Evolutionary conservation across 2,113 vertebrate genomes (phyloP).

Genomic region (Aegotheles bennettii): DNA sequence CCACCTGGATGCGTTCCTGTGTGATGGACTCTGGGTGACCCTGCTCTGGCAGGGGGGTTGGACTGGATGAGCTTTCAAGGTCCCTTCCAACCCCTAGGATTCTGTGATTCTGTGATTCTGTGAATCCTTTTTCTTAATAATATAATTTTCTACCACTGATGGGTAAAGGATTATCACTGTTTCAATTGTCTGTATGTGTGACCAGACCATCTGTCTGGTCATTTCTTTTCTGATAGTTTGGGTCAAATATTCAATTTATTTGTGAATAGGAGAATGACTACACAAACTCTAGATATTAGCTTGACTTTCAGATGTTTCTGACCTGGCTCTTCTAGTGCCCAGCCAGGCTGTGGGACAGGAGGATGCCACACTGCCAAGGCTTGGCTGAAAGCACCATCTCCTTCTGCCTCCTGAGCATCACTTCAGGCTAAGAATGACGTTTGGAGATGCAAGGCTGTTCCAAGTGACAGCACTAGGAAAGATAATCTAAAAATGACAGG

Average conservation of each 20-base stretch:
- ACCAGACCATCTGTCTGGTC: not conserved
- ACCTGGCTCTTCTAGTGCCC: not conserved
- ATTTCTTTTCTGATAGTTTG: not conserved
- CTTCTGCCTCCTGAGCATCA: not conserved
- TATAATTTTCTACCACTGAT: not conserved
- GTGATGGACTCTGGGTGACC: too few relatives aligned
- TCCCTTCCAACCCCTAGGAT: too few relatives aligned
- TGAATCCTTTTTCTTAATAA: not conserved
- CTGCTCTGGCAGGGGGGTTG: too few relatives aligned
- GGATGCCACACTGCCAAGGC: not conserved
- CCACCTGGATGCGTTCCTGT: too few relatives aligned
- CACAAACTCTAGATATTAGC: not conserved
- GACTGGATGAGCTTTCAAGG: too few relatives aligned
- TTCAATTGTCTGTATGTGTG: not conserved
- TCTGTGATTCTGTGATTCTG: too few relatives aligned
- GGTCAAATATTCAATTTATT: not conserved
- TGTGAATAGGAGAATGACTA: not conserved
- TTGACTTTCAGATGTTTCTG: not conserved
- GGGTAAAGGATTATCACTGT: not conserved
- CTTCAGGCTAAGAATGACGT: not conserved
- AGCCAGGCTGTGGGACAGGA: not conserved
- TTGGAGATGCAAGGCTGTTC: not conserved
- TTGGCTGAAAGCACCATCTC: not conserved
- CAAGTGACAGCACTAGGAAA: not conserved
- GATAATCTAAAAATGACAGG: not conserved